Base-by-base conservation (phyloP, 2,888 invertebrate species). In the Epinotia brunnichana region DNA sequence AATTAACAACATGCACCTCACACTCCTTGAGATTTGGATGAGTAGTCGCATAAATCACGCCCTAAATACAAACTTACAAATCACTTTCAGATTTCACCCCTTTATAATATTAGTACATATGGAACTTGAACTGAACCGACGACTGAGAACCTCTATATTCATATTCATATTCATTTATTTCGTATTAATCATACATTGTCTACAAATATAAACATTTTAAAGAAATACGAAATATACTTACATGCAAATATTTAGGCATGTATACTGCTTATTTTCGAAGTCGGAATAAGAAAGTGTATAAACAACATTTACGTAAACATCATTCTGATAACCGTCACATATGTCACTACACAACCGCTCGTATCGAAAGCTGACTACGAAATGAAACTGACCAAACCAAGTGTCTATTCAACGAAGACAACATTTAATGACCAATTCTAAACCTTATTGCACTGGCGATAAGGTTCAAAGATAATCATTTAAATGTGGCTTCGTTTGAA, bases 301-400 rank as follows among this genome's bases (percentile, higher is more conserved):
- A 53, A 53, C 19, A 53, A 53, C 53, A 57, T 29, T 56, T 13
- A 44, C 15, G 13, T 44, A 44, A 61, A 44, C 21, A 48, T 48
- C 15, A 44, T 10, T 0, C 41, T 11, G 41, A 44, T 15, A 44
- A 44, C 44, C 3, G 44, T 15, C 13, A 44, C 7, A 61, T 11
- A 7, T 35, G 1, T 35, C 35, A 35, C 35, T 9, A 44, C 21
- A 19, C 60, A 41, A 61, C 24, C 21, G 4, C 61, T 61, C n/a
- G 10, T 44, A 24, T 61, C 11, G 21, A 61, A 21, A 44, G 60
- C 15, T 44, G 9, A 61, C 41, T 61, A 60, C 19, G 39, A 41
- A 60, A 39, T 60, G 19, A 39, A 4, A 10, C 17, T 56, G 9
- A 29, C 13, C 3, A 24, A 3, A n/a, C n/a, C n/a, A n/a, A n/a